Conservation (phyloP, 2,113 vertebrate species). For the Anoura caudifer region DNA sequence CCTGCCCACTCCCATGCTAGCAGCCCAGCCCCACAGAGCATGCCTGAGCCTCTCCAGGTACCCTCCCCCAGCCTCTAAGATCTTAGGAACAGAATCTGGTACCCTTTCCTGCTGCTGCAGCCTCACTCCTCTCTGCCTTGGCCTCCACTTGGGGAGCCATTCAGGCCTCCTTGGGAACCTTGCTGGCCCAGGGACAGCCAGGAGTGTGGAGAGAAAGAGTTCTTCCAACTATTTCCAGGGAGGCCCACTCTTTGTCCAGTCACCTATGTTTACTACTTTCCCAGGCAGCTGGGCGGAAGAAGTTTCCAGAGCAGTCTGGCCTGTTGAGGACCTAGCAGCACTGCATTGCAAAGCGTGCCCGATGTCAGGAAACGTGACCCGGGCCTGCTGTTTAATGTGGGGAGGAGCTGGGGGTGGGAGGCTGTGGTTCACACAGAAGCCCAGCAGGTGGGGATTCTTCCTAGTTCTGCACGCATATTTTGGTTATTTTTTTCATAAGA, state of each 20-base stretch:
- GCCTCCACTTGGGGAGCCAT: not conserved
- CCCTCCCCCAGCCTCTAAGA: not conserved
- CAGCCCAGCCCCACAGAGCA: slow-evolving; percentile 85
- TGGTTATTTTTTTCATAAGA: not conserved
- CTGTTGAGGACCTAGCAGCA: not conserved
- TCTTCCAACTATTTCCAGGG: not conserved
- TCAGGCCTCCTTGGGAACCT: not conserved
- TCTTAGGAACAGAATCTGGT: not conserved
- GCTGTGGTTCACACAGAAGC: not conserved
- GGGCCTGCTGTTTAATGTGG: not conserved
- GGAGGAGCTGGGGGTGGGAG: not conserved
- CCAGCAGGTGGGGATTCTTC: not conserved
- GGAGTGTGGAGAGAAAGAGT: not conserved
- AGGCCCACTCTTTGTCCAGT: not conserved
- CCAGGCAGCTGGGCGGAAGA: not conserved
- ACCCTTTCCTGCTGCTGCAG: rapidly evolving
- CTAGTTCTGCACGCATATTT: not conserved
- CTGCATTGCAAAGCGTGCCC: not conserved
- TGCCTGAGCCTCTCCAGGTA: slow-evolving; percentile 71
- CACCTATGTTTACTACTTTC: not conserved
- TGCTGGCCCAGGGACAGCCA: not conserved
- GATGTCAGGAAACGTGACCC: not conserved
- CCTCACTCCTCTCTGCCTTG: not conserved
- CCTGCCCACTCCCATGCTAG: slow-evolving; percentile 83
- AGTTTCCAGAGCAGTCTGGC: not conserved